phyloP scores from a whole-genome alignment of 1,140 invertebrate genomes.

The Drosophila athabasca region DNA sequence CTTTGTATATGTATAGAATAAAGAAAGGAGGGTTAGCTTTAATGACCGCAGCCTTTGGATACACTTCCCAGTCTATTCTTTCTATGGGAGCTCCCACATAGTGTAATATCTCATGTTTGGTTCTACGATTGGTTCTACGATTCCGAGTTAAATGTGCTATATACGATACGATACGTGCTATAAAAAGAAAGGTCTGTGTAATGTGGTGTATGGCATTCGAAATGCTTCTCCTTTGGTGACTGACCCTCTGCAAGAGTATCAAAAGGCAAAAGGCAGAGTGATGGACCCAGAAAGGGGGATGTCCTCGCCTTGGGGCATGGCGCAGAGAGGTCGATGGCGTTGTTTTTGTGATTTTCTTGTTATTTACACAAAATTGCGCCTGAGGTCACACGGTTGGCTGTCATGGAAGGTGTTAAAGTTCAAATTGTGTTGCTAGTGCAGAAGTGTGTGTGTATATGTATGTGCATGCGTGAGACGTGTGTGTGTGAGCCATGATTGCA shows the following conservation, averaged over 20 bases:
- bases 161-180: too few relatives aligned
- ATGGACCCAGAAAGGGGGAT: conserved; percentile 22
- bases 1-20: conserved; percentile 29
- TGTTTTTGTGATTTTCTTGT: conserved; percentile 79
- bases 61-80: too few relatives aligned
- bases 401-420: conserved; percentile 81
- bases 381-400: conserved; percentile 70
- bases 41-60: too few relatives aligned
- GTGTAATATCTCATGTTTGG: too few relatives aligned
- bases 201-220: too few relatives aligned
- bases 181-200: too few relatives aligned
- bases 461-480: conserved; percentile 7
- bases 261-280: too few relatives aligned
- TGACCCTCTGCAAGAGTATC: too few relatives aligned
- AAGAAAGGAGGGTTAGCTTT: conserved; percentile 28
- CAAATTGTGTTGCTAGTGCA: conserved; percentile 61
- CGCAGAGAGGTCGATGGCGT: conserved; percentile 33
- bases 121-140: background rate
- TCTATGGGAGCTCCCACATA: too few relatives aligned
- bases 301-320: conserved; percentile 30
- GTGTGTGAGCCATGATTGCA: conserved; percentile 50
- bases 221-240: too few relatives aligned
- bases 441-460: conserved; percentile 1
- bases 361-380: conserved; percentile 81
- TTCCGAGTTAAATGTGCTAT: too few relatives aligned